Percentiles rank a stretch among this genome's conserved stretches.
phyloP scores from a whole-genome alignment of 2,888 invertebrate genomes.

The Laothoe populi region DNA sequence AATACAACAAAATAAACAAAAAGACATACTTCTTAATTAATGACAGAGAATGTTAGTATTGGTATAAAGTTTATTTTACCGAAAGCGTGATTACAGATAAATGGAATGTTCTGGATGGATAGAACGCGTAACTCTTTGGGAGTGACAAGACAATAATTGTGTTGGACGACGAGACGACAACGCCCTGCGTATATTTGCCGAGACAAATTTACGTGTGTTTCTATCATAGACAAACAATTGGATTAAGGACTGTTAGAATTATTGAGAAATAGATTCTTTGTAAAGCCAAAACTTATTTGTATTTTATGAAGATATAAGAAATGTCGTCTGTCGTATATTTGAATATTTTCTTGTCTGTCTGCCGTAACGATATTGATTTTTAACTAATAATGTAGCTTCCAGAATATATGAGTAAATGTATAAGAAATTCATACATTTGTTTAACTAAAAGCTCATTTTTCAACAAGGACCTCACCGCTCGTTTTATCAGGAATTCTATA shows the following conservation, averaged over 20 bases:
- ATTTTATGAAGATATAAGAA: too few species aligned
- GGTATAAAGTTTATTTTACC: conserved; percentile 50
- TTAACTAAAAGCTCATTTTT: too few species aligned
- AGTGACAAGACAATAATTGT: conserved; percentile 82
- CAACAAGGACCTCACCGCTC: conserved; percentile 54
- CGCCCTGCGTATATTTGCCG: conserved; percentile 62
- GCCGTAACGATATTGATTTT: too few species aligned
- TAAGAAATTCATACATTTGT: too few species aligned
- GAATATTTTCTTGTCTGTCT: too few species aligned
- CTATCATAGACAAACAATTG: conserved; percentile 69
- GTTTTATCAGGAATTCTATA: conserved; percentile 52
- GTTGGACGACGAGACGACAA: conserved; percentile 59
- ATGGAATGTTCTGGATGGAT: conserved; percentile 60
- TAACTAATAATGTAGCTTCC: too few species aligned
- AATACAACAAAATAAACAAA: not conserved
- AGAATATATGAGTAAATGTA: too few species aligned
- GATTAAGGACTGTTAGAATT: conserved; percentile 47
- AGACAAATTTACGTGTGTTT: conserved; percentile 76
- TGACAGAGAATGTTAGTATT: conserved; percentile 2
- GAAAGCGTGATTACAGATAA: conserved; percentile 66
- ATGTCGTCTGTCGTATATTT: too few species aligned
- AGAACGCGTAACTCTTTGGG: conserved; percentile 69
- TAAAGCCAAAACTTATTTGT: too few species aligned
- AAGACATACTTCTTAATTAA: not conserved
- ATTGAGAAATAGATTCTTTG: too few species aligned